Conservation (phyloP, 2,797 vertebrate species). For the Coregonus suidteri region DNA sequence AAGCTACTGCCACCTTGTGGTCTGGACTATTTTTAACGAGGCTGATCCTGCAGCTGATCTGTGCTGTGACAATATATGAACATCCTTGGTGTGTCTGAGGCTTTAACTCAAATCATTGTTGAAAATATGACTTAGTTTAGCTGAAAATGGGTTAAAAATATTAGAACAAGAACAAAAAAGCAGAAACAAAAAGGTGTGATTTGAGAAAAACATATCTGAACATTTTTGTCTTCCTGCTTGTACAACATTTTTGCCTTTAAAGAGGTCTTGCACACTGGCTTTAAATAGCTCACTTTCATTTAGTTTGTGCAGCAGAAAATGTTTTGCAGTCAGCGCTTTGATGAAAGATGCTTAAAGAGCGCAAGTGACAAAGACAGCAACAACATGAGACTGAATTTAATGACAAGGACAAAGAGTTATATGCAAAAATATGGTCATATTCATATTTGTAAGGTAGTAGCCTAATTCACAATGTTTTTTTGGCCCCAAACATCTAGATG, state of each 20-base stretch:
- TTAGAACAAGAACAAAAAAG: not conserved
- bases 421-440: not conserved
- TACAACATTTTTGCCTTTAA: not conserved
- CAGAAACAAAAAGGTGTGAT: not conserved
- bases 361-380: constrained; percentile 1
- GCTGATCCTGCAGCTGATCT: too few relatives aligned
- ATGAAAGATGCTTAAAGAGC: not conserved
- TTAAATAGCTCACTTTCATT: constrained; percentile 8
- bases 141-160: constrained; percentile 1
- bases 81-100: too few relatives aligned
- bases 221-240: not conserved
- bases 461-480: not conserved
- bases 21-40: too few relatives aligned
- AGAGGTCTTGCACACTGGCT: not conserved
- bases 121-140: not conserved
- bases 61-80: too few relatives aligned
- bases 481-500: not conserved
- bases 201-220: not conserved
- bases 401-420: not conserved
- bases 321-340: not conserved
- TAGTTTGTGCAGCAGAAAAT: not conserved
- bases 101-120: not conserved
- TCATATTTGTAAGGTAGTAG: not conserved
- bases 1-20: too few relatives aligned
- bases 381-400: constrained; percentile 4